phyloP scores from a whole-genome alignment of 2,797 vertebrate species.

The Iguana delicatissima region DNA sequence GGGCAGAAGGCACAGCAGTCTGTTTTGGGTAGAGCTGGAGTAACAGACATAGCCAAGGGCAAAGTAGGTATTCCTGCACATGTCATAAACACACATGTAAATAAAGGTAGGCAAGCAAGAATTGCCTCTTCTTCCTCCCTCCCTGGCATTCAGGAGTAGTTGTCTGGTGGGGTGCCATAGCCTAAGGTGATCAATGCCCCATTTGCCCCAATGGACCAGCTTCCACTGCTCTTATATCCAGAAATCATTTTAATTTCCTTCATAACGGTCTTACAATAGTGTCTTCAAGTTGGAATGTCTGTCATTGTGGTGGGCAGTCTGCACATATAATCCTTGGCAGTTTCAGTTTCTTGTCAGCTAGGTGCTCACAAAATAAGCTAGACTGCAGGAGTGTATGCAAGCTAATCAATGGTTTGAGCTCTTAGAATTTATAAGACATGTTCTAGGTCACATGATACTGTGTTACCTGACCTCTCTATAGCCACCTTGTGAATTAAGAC shows the following conservation, averaged over 20 bases:
- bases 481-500: constrained; percentile 20
- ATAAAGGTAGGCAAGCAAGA: too few species aligned
- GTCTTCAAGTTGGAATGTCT: neutral
- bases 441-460: neutral
- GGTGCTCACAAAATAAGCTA: neutral
- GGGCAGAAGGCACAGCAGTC: too few species aligned
- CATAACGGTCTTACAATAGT: neutral
- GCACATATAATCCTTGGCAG: neutral
- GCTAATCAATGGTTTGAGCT: neutral
- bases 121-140: too few species aligned
- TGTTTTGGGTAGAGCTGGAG: too few species aligned
- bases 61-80: too few species aligned
- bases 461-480: constrained; percentile 35
- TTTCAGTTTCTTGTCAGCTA: neutral
- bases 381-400: neutral
- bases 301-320: neutral
- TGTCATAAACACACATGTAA: too few species aligned
- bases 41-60: too few species aligned
- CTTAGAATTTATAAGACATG: neutral
- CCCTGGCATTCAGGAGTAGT: too few species aligned
- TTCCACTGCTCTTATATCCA: neutral
- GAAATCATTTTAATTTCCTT: neutral
- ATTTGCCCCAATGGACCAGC: too few species aligned
- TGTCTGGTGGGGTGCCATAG: too few species aligned
- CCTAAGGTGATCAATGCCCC: too few species aligned